Conservation (phyloP, 2,113 vertebrate genomes). For the Percina caprodes region DNA sequence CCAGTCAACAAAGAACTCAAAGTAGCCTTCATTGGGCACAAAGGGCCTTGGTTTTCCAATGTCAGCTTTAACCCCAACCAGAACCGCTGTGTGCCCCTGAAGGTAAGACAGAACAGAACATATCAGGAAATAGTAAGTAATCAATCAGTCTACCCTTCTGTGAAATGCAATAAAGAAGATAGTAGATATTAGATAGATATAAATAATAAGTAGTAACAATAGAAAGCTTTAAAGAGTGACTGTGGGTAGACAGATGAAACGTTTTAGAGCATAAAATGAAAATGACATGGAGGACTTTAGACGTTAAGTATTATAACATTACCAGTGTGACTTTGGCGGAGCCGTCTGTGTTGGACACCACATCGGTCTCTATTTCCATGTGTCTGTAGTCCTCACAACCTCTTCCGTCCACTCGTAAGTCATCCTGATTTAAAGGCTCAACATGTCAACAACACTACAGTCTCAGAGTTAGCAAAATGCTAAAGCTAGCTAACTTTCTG, state of each 20-base stretch:
- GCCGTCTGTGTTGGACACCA: constrained; percentile 97
- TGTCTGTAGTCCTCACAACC: constrained; percentile 96
- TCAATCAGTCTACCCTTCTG: not conserved
- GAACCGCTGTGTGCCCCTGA: constrained; percentile 94
- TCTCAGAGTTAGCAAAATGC: not conserved
- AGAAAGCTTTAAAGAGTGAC: not conserved
- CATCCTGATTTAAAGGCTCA: constrained; percentile 85
- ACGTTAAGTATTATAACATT: constrained; percentile 14
- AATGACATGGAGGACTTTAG: not conserved
- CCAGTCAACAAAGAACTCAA: constrained; percentile 99
- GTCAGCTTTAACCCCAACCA: constrained; percentile 97
- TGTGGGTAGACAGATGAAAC: not conserved
- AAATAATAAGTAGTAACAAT: too few species aligned
- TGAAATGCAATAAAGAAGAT: not conserved
- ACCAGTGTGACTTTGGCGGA: constrained; percentile 96
- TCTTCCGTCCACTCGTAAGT: constrained; percentile 93
- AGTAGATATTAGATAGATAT: not conserved
- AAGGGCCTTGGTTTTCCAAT: constrained; percentile 92
- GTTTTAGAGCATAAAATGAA: not conserved
- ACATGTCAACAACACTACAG: constrained; percentile 38
- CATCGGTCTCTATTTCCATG: constrained; percentile 94
- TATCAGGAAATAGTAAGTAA: not conserved
- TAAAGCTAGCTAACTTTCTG: not conserved
- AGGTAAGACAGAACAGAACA: constrained; percentile 8
- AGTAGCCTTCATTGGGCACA: constrained; percentile 90